These are phyloP conservation scores for Artemia sinica DNA, from an alignment of 2,888 invertebrate species.

Conservation along the genomic window DNA sequence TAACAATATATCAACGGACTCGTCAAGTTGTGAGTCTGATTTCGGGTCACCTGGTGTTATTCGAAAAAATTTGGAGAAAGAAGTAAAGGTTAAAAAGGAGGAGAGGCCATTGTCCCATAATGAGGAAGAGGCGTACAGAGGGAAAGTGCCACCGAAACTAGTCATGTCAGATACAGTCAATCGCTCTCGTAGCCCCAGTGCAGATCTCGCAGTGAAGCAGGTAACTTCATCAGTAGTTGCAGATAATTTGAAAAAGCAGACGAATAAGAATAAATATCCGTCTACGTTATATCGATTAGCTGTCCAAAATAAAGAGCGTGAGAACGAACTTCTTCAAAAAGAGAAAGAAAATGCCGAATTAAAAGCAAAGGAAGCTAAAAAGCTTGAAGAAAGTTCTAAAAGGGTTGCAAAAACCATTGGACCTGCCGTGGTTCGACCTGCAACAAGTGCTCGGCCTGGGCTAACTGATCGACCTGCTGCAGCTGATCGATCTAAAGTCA, in stretches of 20 bases:
- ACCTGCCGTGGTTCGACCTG: conserved; percentile 25
- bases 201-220: not conserved
- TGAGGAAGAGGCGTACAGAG: not conserved
- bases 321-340: conserved; percentile 32
- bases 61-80: not conserved
- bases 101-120: not conserved
- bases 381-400: conserved; percentile 30
- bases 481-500: not conserved
- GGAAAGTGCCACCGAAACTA: conserved; percentile 1
- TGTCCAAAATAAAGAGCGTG: conserved; percentile 4
- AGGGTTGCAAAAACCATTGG: conserved; percentile 27
- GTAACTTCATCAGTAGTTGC: not conserved
- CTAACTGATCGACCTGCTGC: not conserved
- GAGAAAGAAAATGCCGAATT: conserved; percentile 38
- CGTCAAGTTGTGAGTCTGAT: not conserved
- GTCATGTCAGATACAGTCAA: not conserved
- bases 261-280: not conserved
- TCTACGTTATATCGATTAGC: not conserved
- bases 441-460: not conserved
- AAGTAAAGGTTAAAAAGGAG: not conserved
- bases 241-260: not conserved
- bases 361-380: conserved; percentile 40
- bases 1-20: not conserved
- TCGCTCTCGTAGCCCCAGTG: not conserved
- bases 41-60: not conserved